phyloP scores from a whole-genome alignment of 2,797 vertebrate species.

The Sebastes matsubarae region DNA sequence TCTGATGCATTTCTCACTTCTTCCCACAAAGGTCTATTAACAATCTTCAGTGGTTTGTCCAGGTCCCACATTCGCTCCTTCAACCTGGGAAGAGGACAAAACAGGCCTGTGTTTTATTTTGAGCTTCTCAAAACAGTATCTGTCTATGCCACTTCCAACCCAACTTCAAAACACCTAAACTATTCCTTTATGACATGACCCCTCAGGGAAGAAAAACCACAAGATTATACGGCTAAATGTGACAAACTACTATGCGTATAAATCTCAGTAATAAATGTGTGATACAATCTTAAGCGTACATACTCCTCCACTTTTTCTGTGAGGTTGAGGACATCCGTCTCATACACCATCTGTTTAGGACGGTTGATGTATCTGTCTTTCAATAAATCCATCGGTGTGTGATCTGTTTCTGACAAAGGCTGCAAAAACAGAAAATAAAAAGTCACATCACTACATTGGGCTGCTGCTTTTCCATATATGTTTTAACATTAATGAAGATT shows the following conservation, averaged over 20 bases:
- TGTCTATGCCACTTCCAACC: too few species aligned
- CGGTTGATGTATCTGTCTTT: slow-evolving; percentile 84
- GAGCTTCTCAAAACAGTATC: background rate
- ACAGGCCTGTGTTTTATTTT: background rate
- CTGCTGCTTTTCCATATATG: background rate
- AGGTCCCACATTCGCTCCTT: slow-evolving; percentile 74
- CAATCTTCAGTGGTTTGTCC: slow-evolving; percentile 69
- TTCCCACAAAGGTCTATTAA: slow-evolving; percentile 77
- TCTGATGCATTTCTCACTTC: slow-evolving; percentile 70
- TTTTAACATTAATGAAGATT: background rate
- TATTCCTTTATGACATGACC: too few species aligned
- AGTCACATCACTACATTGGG: background rate
- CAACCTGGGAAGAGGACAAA: slow-evolving; percentile 63
- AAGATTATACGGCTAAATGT: background rate
- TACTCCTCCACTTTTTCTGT: slow-evolving; percentile 86
- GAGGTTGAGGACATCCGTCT: slow-evolving; percentile 85
- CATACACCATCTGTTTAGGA: slow-evolving; percentile 89
- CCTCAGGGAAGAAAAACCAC: background rate
- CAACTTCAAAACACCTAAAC: too few species aligned
- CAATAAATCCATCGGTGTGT: slow-evolving; percentile 81
- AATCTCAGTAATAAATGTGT: background rate
- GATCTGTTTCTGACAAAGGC: slow-evolving; percentile 66
- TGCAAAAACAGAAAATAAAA: slow-evolving; percentile 39
- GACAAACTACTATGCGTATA: background rate
- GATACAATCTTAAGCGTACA: slow-evolving; percentile 12